Percentiles rank a stretch among this genome's conserved stretches.
These are phyloP conservation scores for Cremastinae sp. DNA, from an alignment of 2,888 invertebrate genomes.

Conservation along the genomic window DNA sequence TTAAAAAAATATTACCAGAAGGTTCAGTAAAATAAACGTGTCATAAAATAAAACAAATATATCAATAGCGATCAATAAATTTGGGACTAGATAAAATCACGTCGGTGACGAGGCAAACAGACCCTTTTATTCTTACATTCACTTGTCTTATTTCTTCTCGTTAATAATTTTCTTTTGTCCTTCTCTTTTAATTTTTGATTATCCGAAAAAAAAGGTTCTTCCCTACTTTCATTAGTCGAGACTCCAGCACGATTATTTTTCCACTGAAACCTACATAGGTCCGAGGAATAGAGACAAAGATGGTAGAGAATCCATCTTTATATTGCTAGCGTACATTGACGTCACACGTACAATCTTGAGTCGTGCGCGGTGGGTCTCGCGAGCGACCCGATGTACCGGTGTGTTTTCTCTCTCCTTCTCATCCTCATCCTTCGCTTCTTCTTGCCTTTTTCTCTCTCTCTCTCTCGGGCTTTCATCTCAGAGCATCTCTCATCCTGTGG, in stretches of 20 bases:
- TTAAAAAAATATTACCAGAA: too few species aligned
- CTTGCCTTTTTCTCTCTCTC: slow-evolving; percentile 30
- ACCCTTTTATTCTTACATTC: too few species aligned
- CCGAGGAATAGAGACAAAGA: slow-evolving; percentile 15
- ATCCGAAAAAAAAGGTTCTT: too few species aligned
- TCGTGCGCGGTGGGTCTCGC: slow-evolving; percentile 50
- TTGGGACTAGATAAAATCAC: too few species aligned
- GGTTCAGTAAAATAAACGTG: too few species aligned
- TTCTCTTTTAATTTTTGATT: too few species aligned
- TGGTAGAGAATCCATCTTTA: not conserved
- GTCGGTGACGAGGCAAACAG: too few species aligned
- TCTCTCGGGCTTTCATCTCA: slow-evolving; percentile 10
- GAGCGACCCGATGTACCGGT: slow-evolving; percentile 35
- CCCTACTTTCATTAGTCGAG: not conserved
- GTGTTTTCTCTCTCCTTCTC: slow-evolving; percentile 27
- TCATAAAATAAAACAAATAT: too few species aligned
- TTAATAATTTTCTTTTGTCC: too few species aligned
- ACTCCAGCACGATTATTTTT: slow-evolving; percentile 4
- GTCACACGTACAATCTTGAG: slow-evolving; percentile 46
- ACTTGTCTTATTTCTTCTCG: too few species aligned
- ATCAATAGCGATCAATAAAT: too few species aligned
- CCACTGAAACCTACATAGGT: slow-evolving; percentile 1
- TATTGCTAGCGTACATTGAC: slow-evolving; percentile 9
- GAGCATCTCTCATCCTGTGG: slow-evolving; percentile 49
- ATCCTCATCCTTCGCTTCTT: slow-evolving; percentile 20